Conservation (phyloP, 2,797 vertebrate species). For the Podarcis siculus region DNA sequence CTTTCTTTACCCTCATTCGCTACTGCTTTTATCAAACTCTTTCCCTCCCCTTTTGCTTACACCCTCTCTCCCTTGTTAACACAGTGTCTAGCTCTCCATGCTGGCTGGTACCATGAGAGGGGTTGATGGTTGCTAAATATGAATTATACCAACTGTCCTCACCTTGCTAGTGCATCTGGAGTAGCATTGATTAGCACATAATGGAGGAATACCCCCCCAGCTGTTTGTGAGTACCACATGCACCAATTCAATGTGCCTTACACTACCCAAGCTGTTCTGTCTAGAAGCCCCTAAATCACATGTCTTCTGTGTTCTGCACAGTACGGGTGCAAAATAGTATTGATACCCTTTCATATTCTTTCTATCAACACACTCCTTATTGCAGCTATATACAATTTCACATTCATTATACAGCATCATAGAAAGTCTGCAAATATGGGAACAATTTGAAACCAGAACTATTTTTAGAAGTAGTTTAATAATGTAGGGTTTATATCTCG, state of each 20-base stretch:
- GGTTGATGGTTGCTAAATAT: background rate
- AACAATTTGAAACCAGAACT: slow-evolving; percentile 36
- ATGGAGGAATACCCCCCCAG: background rate
- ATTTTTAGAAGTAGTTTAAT: background rate
- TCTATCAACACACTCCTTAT: background rate
- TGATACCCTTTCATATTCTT: background rate
- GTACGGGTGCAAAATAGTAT: background rate
- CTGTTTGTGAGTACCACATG: background rate
- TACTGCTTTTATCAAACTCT: background rate
- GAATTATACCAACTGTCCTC: background rate
- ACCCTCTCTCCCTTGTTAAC: background rate
- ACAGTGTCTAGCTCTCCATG: background rate
- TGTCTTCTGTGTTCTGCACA: background rate
- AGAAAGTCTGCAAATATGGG: slow-evolving; percentile 13
- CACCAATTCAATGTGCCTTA: background rate
- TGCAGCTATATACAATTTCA: background rate
- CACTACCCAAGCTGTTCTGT: background rate
- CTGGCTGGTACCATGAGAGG: background rate
- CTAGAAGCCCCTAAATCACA: background rate
- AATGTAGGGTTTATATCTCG: slow-evolving; percentile 1
- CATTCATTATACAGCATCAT: background rate
- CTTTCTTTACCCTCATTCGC: background rate
- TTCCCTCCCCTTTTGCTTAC: background rate
- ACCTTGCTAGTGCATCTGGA: background rate
- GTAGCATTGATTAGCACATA: background rate